Percentiles rank a stretch among this genome's conserved stretches.
Evolutionary conservation across 2,888 invertebrate species (phyloP).

Genomic region (Linnaemya tessellans): DNA sequence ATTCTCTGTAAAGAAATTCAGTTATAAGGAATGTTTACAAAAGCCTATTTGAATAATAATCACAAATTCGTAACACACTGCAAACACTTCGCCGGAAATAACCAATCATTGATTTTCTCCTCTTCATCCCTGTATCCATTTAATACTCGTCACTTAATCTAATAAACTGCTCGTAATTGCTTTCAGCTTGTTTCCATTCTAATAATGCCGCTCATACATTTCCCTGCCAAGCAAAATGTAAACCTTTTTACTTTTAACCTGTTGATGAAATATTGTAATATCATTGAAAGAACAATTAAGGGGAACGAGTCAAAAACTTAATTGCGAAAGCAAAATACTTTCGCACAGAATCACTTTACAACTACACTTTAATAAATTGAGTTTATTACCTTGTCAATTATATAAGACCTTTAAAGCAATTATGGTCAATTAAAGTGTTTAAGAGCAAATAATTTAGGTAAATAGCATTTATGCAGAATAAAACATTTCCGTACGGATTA

Average conservation of each 20-base stretch:
- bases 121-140: conserved; percentile 11
- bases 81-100: conserved; percentile 9
- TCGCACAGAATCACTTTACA: conserved; percentile 37
- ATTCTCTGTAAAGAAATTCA: neutral
- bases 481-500: conserved; percentile 35
- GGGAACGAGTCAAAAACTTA: neutral
- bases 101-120: conserved; percentile 13
- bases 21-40: neutral
- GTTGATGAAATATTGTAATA: conserved; percentile 5
- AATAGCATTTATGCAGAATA: conserved; percentile 9
- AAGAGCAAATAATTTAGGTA: conserved; percentile 41
- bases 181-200: conserved; percentile 44
- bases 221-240: conserved; percentile 10
- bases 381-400: conserved; percentile 67
- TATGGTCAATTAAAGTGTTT: conserved; percentile 66
- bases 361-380: conserved; percentile 44
- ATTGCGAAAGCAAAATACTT: neutral
- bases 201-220: conserved; percentile 12
- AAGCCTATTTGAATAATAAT: neutral
- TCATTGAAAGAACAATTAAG: neutral
- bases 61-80: neutral
- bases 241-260: conserved; percentile 25
- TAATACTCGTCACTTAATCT: conserved; percentile 34
- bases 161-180: conserved; percentile 46
- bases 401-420: conserved; percentile 66